Evolutionary conservation across 2,888 invertebrate genomes (phyloP).

Genomic region (Melanargia galathea): DNA sequence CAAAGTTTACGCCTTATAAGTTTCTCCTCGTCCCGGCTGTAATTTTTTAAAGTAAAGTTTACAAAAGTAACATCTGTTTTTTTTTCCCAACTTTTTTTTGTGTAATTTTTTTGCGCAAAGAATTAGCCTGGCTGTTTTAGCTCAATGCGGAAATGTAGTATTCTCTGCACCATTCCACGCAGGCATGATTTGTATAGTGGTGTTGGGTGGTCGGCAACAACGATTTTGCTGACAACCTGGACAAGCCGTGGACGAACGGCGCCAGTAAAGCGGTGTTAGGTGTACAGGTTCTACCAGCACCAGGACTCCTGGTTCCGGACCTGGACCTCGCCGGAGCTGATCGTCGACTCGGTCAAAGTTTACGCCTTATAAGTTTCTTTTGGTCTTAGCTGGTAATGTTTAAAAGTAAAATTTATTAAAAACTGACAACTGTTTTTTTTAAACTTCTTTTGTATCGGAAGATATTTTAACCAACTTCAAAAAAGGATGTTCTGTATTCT

Average conservation of each 20-base stretch:
- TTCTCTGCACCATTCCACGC: too few relatives aligned
- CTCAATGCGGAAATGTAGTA: too few relatives aligned
- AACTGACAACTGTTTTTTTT: too few relatives aligned
- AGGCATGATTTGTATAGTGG: too few relatives aligned
- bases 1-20: slow-evolving; percentile 80
- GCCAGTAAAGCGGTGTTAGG: slow-evolving; percentile 84
- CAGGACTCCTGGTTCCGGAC: slow-evolving; percentile 82
- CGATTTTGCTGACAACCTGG: slow-evolving; percentile 84
- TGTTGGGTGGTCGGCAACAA: slow-evolving; percentile 90
- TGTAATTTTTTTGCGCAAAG: too few relatives aligned
- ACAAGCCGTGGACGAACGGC: slow-evolving; percentile 90
- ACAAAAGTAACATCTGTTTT: too few relatives aligned
- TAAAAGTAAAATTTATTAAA: neutral
- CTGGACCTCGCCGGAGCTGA: slow-evolving; percentile 83
- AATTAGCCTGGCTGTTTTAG: too few relatives aligned
- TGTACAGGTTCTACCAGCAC: slow-evolving; percentile 84
- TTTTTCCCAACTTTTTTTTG: too few relatives aligned
- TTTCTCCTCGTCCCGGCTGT: neutral
- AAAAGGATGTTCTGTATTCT: too few relatives aligned
- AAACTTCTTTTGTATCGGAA: too few relatives aligned
- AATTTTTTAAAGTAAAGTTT: neutral
- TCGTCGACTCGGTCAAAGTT: slow-evolving; percentile 84
- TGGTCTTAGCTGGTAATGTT: neutral
- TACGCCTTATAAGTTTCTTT: slow-evolving; percentile 73
- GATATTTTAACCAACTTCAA: too few relatives aligned